Conservation (phyloP, 1,140 invertebrate species). For the Oncopodura yosiiana region DNA sequence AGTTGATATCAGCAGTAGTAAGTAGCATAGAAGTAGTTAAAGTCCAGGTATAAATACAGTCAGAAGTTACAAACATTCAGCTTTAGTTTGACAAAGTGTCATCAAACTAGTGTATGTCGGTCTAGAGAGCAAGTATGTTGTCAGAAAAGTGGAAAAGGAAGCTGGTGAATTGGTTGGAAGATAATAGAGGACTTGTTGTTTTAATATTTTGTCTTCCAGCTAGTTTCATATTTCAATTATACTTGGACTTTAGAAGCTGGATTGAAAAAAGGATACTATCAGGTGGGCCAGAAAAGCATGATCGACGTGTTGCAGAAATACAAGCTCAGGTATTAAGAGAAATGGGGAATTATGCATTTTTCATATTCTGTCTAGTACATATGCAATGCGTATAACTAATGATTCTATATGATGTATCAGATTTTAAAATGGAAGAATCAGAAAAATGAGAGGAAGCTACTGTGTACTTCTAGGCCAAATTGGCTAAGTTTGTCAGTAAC, state of each 20-base stretch:
- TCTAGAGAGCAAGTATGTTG: no score
- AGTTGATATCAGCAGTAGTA: no score
- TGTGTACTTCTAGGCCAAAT: slow-evolving; percentile 56
- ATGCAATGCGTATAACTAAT: no score
- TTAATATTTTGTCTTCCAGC: slow-evolving; percentile 55
- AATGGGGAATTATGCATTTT: no score
- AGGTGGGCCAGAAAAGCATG: slow-evolving; percentile 44
- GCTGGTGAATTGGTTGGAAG: slow-evolving; percentile 48
- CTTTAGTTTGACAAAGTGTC: no score
- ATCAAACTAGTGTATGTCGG: no score
- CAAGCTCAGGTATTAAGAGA: slow-evolving; percentile 45
- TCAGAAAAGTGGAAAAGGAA: neutral
- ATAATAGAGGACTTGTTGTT: slow-evolving; percentile 55
- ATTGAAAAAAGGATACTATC: slow-evolving; percentile 42
- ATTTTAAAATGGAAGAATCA: slow-evolving; percentile 50
- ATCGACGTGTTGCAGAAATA: slow-evolving; percentile 48
- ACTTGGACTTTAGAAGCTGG: slow-evolving; percentile 43
- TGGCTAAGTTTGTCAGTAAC: slow-evolving; percentile 57
- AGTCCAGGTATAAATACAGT: no score
- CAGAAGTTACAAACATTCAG: no score
- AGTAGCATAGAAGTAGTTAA: no score
- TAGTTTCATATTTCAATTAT: slow-evolving; percentile 51
- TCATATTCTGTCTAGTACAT: no score
- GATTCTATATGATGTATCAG: slow-evolving; percentile 22
- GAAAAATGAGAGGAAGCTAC: slow-evolving; percentile 45